Base-by-base conservation (phyloP, 2,113 vertebrate species). In the Axis porcinus region DNA sequence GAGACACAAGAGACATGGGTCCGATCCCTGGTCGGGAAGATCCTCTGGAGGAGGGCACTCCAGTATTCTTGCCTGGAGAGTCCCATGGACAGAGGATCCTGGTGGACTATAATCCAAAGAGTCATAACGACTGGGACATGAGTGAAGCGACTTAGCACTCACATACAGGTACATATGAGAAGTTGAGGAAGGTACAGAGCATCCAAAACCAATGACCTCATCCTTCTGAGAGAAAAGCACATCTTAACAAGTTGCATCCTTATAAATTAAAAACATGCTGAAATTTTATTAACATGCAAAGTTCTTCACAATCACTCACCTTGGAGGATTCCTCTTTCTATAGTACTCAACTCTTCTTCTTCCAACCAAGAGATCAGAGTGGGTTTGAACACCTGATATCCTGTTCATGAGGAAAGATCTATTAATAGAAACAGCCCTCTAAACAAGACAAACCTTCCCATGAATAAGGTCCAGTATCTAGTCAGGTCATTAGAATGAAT, bases 341-440 rank as follows among this genome's bases (percentile, higher is more conserved):
- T 27, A 54, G 88, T 87, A 45, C 52, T 91, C 30, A 76, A 52
- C 9, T 96, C 70, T 88, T 94, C 81, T 89, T 85, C 36, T 47
- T 91, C 82, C 54, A 90, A 70, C 36, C 89, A 76, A 82, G 86
- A 92, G 60, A 54, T 91, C 3, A 85, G 55, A 43, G 30, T 92
- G 30, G 36, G 54, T 86, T 86, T 97, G 54, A 89, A 74, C 19
- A 95, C 36, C 79, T 87, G 82, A 91, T 67, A 94, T 14, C 45
- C 79, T 96, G 54, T 11, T 45, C 17, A 70, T 2, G 14, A 50
- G 4, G 10, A 70, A 84, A 84, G 28, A 94, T 40, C 36, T 30
- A 57, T 11, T 19, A 40, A 43, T 67, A 17, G 50, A 87, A 84
- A 43, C 43, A 70, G 23, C 52, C 57, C 64, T 19, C 57, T 78